Percentiles rank a stretch among this genome's conserved stretches.
phyloP scores from a whole-genome alignment of 2,113 vertebrate genomes.

The Thamnaconus septentrionalis region DNA sequence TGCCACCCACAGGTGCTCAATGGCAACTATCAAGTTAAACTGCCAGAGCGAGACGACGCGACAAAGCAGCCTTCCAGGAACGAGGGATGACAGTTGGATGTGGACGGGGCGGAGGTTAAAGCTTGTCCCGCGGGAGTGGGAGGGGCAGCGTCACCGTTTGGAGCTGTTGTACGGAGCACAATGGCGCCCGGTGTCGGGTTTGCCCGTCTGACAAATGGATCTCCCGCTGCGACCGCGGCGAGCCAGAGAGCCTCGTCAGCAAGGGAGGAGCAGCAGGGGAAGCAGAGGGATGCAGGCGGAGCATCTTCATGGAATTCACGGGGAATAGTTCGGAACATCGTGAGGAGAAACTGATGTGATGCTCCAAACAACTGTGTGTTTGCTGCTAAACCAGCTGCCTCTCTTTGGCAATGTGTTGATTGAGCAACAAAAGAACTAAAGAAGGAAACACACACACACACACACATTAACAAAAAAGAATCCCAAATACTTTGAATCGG shows the following conservation, averaged over 20 bases:
- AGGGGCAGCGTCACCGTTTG: conserved; percentile 76
- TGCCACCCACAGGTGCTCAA: conserved; percentile 77
- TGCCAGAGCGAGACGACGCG: conserved; percentile 73
- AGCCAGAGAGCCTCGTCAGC: conserved; percentile 52
- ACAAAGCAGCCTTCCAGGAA: conserved; percentile 76
- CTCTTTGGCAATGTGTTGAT: no score
- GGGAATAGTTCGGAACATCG: no score
- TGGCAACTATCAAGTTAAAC: conserved; percentile 78
- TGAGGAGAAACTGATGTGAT: no score
- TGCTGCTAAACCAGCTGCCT: no score
- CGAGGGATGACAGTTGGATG: conserved; percentile 71
- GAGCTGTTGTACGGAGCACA: conserved; percentile 76
- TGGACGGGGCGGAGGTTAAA: conserved; percentile 64
- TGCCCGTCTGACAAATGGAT: conserved; percentile 80
- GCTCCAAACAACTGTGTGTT: no score
- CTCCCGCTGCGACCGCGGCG: conserved; percentile 64
- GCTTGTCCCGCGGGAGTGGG: conserved; percentile 72
- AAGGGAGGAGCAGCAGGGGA: conserved; percentile 26
- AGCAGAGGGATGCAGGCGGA: background rate
- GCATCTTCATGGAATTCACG: background rate
- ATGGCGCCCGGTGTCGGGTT: conserved; percentile 70
- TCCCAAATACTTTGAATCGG: conserved; percentile 24
- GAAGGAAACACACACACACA: no score
- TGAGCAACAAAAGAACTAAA: no score
- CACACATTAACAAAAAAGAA: conserved; percentile 9